These are phyloP conservation scores for Camponotus floridanus DNA, from an alignment of 1,140 invertebrate genomes.

Conservation along the genomic window DNA sequence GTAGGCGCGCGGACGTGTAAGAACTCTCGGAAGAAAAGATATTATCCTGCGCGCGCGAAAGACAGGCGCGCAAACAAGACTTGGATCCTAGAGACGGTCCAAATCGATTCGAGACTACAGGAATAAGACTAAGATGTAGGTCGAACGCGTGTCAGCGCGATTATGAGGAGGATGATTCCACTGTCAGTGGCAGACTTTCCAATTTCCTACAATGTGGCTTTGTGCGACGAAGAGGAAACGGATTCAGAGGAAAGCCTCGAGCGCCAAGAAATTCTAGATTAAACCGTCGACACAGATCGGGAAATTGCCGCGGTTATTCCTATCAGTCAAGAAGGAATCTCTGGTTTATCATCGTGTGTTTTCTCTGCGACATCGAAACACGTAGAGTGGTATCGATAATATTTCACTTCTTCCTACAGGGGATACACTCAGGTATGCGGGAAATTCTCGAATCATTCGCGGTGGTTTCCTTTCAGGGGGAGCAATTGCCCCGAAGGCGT, in stretches of 20 bases:
- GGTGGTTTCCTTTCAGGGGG: conserved; percentile 16
- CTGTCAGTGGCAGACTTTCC: conserved; percentile 60
- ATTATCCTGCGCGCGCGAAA: conserved; percentile 48
- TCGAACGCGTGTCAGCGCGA: conserved; percentile 46
- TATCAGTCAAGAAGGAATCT: background rate
- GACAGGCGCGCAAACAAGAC: background rate
- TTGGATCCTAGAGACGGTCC: conserved; percentile 6
- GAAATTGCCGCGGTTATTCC: conserved; percentile 38
- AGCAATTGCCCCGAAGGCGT: conserved; percentile 24
- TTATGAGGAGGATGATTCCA: conserved; percentile 45
- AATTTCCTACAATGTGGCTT: conserved; percentile 63
- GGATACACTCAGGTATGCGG: background rate
- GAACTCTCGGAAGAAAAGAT: conserved; percentile 26
- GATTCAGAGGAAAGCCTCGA: background rate
- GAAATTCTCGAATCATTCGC: conserved; percentile 16
- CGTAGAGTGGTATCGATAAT: conserved; percentile 21
- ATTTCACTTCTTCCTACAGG: conserved; percentile 11
- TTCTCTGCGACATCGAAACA: conserved; percentile 1
- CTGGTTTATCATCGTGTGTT: background rate
- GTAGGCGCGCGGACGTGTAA: conserved; percentile 20
- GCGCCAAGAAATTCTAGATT: conserved; percentile 26
- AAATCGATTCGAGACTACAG: conserved; percentile 43
- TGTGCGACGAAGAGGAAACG: conserved; percentile 18
- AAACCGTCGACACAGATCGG: conserved; percentile 42
- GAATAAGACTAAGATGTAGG: conserved; percentile 51